A percentile compares a stretch with the other conserved stretches of the same genome.
Evolutionary conservation across 2,113 vertebrate genomes (phyloP).

Genomic region (Sturnira hondurensis): DNA sequence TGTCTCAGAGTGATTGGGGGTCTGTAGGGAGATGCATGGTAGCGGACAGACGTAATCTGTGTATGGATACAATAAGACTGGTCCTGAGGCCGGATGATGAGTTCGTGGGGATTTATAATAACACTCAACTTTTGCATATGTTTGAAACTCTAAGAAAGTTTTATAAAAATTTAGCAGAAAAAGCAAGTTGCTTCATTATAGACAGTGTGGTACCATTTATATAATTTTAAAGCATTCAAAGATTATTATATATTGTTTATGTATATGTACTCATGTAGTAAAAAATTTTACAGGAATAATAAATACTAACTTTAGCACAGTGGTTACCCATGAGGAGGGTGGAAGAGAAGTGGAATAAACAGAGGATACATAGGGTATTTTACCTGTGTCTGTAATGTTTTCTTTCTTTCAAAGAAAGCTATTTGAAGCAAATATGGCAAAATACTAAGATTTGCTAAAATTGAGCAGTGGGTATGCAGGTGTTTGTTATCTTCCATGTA

Average conservation of each 20-base stretch:
- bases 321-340: not conserved
- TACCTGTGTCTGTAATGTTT: not conserved
- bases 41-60: not conserved
- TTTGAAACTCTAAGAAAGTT: not conserved
- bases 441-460: not conserved
- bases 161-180: not conserved
- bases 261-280: not conserved
- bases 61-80: not conserved
- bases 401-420: not conserved
- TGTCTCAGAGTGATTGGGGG: not conserved
- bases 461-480: not conserved
- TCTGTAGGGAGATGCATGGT: not conserved
- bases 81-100: not conserved
- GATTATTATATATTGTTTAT: not conserved
- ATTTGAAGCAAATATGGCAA: not conserved
- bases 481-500: not conserved
- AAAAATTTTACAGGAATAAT: not conserved
- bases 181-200: not conserved
- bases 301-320: not conserved
- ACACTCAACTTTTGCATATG: not conserved
- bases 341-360: not conserved
- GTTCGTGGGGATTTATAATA: not conserved
- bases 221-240: not conserved
- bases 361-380: not conserved
- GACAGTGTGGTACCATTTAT: not conserved